Base-by-base conservation (phyloP, 2,113 vertebrate genomes). In the Hippolais icterina region DNA sequence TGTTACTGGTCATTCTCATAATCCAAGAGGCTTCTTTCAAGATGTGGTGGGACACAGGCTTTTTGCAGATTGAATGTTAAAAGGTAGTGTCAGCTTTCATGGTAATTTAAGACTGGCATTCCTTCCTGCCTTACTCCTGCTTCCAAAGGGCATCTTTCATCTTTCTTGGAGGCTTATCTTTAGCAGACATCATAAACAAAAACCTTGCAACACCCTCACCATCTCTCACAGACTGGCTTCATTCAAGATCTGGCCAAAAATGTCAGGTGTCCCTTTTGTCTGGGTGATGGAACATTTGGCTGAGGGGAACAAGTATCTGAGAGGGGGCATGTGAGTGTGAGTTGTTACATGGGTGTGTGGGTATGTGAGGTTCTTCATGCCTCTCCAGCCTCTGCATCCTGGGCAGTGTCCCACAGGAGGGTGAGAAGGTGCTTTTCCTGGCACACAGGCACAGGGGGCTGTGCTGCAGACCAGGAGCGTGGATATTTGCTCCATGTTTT, bases 31-130 rank as follows among this genome's bases (percentile, higher is more conserved):
- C 64, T 74, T 70, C 76, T 83, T 77, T 92, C 68, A 63, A 78
- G 86, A 22, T 33, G 35, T 63, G 80, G 56, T 66, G 77, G 79
- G 75, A 88, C 75, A 63, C 2, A 2, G 82, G 75, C 64, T 74
- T 77, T 83, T 83, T 77, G 56, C 87, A 80, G 82, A 59, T 59
- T 77, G 41, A 88, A 81, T 86, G 79, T 81, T 94, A 60, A 94
- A 91, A 96, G 87, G 63, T 18, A 63, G 79, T 39, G 59, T 93
- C 93, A 83, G 50, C 75, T 96, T 96, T 87, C 94, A 66, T 47
- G n/a, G 84, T 88, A 74, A 87, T 96, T 87, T 80, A 90, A 83
- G 71, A 65, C 71, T 83, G 82, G 27, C 7, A 2, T 56, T 93
- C 46, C 50, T 85, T 47, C 33, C 79, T 94, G 79, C 47, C 59